Percentiles rank a stretch among this genome's conserved stretches.
Evolutionary conservation across 1,140 invertebrate genomes (phyloP).

Genomic region (Zaprionus taronus): DNA sequence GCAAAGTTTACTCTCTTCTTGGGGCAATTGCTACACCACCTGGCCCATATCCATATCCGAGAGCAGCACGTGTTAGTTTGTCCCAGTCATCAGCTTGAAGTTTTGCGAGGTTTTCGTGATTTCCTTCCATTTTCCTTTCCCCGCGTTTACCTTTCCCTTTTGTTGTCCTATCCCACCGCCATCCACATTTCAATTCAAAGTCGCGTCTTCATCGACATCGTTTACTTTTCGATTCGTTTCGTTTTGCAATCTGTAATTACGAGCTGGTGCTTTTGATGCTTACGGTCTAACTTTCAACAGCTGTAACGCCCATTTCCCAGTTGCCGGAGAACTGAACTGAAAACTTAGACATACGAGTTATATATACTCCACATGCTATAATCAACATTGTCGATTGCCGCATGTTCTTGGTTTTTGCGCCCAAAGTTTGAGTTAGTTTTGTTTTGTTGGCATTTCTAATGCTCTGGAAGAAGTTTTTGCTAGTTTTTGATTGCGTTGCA

Average conservation of each 20-base stretch:
- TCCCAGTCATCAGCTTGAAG: constrained; percentile 63
- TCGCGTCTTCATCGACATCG: constrained; percentile 56
- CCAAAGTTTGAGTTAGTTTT: constrained; percentile 68
- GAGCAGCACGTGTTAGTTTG: constrained; percentile 21
- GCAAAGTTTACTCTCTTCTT: constrained; percentile 61
- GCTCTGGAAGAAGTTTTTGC: constrained; percentile 46
- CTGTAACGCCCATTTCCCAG: constrained; percentile 38
- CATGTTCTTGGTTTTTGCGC: constrained; percentile 61
- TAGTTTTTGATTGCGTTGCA: constrained; percentile 54
- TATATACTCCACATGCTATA: constrained; percentile 19
- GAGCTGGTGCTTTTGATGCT: constrained; percentile 62
- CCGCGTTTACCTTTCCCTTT: constrained; percentile 24
- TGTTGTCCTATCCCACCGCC: constrained; percentile 22
- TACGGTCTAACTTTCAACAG: constrained; percentile 75
- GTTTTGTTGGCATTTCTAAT: constrained; percentile 67
- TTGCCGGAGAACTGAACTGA: background rate
- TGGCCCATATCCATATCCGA: constrained; percentile 3
- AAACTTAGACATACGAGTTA: constrained; percentile 26
- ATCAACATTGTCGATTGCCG: constrained; percentile 68
- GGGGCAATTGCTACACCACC: constrained; percentile 1
- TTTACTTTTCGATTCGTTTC: constrained; percentile 73
- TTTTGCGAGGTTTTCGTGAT: constrained; percentile 55
- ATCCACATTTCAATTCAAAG: constrained; percentile 41
- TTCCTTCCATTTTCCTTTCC: constrained; percentile 7
- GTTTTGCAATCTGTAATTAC: constrained; percentile 72